Evolutionary conservation across 2,888 invertebrate genomes (phyloP).

Genomic region (Danaus chrysippus): DNA sequence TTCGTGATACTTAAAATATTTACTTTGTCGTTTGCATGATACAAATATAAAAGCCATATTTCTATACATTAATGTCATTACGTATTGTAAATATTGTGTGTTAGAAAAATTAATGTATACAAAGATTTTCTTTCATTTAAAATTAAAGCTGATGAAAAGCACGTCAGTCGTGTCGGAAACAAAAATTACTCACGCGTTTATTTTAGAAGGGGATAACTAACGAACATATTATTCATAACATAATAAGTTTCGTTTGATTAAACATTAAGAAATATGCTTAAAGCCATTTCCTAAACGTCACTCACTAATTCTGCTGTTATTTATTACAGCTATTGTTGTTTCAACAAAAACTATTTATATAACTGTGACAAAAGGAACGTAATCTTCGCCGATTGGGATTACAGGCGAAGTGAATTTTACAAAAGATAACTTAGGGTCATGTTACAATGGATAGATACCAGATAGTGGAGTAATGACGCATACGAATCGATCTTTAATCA

Average conservation of each 20-base stretch:
- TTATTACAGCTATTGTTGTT: constrained; percentile 22
- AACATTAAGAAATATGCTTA: neutral
- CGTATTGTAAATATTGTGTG: too few species aligned
- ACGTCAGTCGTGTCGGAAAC: too few species aligned
- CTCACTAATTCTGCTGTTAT: constrained; percentile 4
- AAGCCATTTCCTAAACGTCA: neutral
- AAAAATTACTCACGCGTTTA: too few species aligned
- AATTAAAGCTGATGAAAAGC: too few species aligned
- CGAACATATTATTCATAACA: too few species aligned
- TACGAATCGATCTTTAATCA: constrained; percentile 73
- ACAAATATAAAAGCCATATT: too few species aligned
- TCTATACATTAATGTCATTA: too few species aligned
- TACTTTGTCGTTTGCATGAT: too few species aligned
- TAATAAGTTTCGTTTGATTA: too few species aligned
- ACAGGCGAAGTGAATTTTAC: constrained; percentile 58
- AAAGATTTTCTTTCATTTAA: too few species aligned
- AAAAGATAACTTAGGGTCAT: constrained; percentile 52
- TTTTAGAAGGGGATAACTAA: too few species aligned
- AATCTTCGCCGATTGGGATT: constrained; percentile 69
- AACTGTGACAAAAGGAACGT: constrained; percentile 39
- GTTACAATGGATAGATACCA: constrained; percentile 59
- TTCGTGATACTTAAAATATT: constrained; percentile 1
- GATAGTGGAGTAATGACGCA: constrained; percentile 59
- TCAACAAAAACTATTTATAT: constrained; percentile 37
- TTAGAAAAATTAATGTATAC: too few species aligned